A percentile compares a stretch with the other conserved stretches of the same genome.
phyloP scores from a whole-genome alignment of 2,797 vertebrate species.

The Capromys pilorides region DNA sequence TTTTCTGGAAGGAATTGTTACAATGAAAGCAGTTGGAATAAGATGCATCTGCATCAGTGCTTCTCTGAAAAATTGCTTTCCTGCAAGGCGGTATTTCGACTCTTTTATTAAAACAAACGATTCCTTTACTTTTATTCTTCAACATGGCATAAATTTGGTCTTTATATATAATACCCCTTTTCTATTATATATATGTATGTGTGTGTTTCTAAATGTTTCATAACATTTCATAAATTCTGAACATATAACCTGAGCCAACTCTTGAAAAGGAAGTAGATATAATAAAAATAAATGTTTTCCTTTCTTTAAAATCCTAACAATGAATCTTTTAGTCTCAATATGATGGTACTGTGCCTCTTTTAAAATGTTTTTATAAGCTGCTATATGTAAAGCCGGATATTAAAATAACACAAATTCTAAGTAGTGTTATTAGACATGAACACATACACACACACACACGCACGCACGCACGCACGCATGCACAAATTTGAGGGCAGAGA shows the following conservation, averaged over 20 bases:
- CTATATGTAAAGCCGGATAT: conserved; percentile 34
- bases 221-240: conserved; percentile 64
- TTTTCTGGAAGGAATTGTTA: conserved; percentile 36
- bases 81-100: background rate
- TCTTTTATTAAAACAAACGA: conserved; percentile 31
- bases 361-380: conserved; percentile 65
- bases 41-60: background rate
- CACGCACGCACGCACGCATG: background rate
- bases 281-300: conserved; percentile 66
- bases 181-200: background rate
- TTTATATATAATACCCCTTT: background rate
- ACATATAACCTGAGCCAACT: conserved; percentile 44
- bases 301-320: conserved; percentile 61
- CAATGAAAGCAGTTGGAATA: conserved; percentile 34
- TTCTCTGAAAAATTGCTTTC: conserved; percentile 40
- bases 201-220: background rate
- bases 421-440: background rate
- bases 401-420: conserved; percentile 56
- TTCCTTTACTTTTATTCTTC: background rate
- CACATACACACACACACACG: background rate
- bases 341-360: conserved; percentile 17
- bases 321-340: conserved; percentile 14
- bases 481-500: background rate
- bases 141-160: conserved; percentile 21
- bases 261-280: conserved; percentile 62